Base-by-base conservation (phyloP, 2,797 vertebrate genomes). In the Manis pentadactyla region DNA sequence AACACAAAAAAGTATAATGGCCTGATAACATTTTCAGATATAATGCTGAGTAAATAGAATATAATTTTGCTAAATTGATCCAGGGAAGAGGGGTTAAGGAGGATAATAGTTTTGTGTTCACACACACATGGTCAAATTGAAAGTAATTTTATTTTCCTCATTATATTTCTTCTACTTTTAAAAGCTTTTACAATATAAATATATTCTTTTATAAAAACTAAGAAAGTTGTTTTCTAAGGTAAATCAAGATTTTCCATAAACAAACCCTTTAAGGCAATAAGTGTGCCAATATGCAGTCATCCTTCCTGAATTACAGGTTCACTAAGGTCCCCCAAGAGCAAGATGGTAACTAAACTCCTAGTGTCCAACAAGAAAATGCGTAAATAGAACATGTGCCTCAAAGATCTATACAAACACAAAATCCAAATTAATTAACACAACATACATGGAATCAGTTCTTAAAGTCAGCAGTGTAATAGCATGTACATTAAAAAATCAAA, bases 191-290 rank as follows among this genome's bases (percentile, higher is more conserved):
- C 51, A 86, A 93, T 42, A 92, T 66, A 63, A 15, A 53, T 6
- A 0, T 34, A 51, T 66, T 82, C 12, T 87, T 59, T 42, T 78
- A 74, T 75, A 83, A 83, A 68, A 64, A 4, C 18, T 53, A 55
- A n/a, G 12, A 69, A 87, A 78, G 25, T 74, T 83, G 64, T 23
- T 93, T 93, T 94, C 75, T 63, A 93, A 84, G 57, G 39, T 34
- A 91, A 86, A 63, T 84, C 49, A 87, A 83, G 37, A 64, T 88
- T 78, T 83, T 51, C 17, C 34, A 55, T 71, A 88, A 39, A 51
- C 34, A 82, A 93, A 89, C 84, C 14, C 42, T 91, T 31, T 29
- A 90, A 89, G n/a, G 5, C 14, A 37, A 1, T n/a, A 57, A 63
- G 7, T 85, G 34, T 93, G 46, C 69, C 37, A 90, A 66, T 71